A percentile compares a stretch with the other conserved stretches of the same genome.
Conservation (phyloP, 1,140 invertebrate species). For the Macrocentrus cingulum region DNA sequence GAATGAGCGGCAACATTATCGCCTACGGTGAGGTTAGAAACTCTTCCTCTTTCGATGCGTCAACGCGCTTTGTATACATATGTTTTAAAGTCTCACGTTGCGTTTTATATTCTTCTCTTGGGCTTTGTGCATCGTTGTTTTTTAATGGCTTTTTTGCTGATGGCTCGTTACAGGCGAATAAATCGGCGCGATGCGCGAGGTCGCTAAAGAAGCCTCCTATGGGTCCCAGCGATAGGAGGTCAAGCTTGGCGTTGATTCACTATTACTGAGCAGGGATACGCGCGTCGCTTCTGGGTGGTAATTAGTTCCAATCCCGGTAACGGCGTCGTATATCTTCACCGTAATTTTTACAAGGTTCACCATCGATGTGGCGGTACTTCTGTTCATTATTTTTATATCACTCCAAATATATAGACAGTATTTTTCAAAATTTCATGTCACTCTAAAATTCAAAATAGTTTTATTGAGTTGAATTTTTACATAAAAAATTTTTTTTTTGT, state of each 20-base stretch:
- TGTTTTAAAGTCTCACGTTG: not conserved
- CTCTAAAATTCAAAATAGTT: too few species aligned
- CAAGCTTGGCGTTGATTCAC: conserved; percentile 45
- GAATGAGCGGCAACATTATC: conserved; percentile 33
- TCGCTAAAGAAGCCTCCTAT: conserved; percentile 34
- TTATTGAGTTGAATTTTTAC: too few species aligned
- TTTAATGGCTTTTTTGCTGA: conserved; percentile 4
- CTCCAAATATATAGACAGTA: conserved; percentile 13
- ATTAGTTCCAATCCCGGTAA: conserved; percentile 55
- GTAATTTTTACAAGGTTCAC: conserved; percentile 43
- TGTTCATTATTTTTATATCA: conserved; percentile 46
- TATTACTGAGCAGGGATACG: conserved; percentile 37
- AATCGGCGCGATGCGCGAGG: conserved; percentile 41
- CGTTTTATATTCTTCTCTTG: conserved; percentile 5
- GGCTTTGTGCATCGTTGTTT: conserved; percentile 14
- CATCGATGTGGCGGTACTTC: conserved; percentile 39
- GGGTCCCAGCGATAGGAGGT: conserved; percentile 43
- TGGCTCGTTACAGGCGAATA: conserved; percentile 47
- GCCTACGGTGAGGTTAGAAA: conserved; percentile 15
- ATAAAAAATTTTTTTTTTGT: too few species aligned
- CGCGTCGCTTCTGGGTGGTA: conserved; percentile 54
- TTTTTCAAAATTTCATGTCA: too few species aligned
- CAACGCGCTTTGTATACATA: not conserved
- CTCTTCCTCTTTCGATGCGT: not conserved
- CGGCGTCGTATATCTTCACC: conserved; percentile 52